Base-by-base conservation (phyloP, 2,797 vertebrate species). In the Anolis apletophallus region DNA sequence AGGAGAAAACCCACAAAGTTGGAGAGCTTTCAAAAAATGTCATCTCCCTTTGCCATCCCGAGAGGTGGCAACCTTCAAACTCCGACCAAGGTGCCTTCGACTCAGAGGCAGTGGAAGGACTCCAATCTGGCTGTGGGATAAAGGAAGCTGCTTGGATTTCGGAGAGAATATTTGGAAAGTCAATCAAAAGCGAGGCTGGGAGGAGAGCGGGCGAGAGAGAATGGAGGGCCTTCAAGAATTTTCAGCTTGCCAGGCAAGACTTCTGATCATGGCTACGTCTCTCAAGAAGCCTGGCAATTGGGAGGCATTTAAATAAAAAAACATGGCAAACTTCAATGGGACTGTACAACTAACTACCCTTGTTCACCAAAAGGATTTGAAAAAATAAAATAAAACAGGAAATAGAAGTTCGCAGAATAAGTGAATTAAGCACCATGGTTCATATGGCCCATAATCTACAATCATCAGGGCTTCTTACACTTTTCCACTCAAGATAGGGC, bases 101-200 rank as follows among this genome's bases (percentile, higher is more conserved):
- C 92, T 86, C 91, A 89, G 86, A 92, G 93, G 88, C 91, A 54
- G 89, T 93, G 95, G 93, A 95, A 9, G 19, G 8, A 69, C 91
- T 96, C 96, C 96, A 96, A 93, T 81, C 96, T 96, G 96, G 96
- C 95, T 94, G 87, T 90, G 81, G 91, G 94, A 96, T 95, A 96
- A 96, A 96, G 95, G 95, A 96, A 95, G 93, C 94, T 96, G 94
- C 91, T 95, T 92, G 75, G 29, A 80, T 55, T 50, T 96, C 95
- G 95, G 96, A 96, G 94, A 92, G 90, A 57, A 64, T 83, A 59
- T 88, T 89, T 93, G 87, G 81, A 87, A 91, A 96, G 96, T 96
- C 94, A 96, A 94, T 83, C 88, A 84, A 84, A 86, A 0, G 36
- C 81, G 88, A 11, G 26, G 72, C 13, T 9, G 52, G 23, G 21